phyloP scores from a whole-genome alignment of 2,113 vertebrate genomes.

The Etheostoma spectabile region DNA sequence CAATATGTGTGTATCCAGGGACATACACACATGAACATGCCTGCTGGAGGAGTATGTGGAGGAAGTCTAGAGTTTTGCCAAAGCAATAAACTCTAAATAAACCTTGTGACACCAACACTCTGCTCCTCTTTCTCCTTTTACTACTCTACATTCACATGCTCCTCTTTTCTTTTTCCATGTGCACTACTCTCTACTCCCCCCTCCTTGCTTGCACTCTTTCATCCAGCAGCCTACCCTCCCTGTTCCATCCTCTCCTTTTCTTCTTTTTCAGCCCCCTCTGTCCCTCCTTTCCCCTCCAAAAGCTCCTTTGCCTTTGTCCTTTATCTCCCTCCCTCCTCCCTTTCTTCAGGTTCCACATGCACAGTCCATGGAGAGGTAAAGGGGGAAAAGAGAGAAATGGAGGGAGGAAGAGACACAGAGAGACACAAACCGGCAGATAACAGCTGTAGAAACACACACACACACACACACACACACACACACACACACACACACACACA shows the following conservation, averaged over 20 bases:
- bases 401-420: constrained; percentile 5
- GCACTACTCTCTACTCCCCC: constrained; percentile 2
- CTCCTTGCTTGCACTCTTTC: neutral
- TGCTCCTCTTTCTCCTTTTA: constrained; percentile 46
- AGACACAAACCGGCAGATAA: constrained; percentile 30
- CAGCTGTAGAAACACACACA: neutral
- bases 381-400: neutral
- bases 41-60: constrained; percentile 29
- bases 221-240: neutral
- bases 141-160: constrained; percentile 42
- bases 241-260: constrained; percentile 1
- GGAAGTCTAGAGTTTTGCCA: constrained; percentile 61
- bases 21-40: constrained; percentile 7
- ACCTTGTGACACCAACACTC: constrained; percentile 56
- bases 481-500: constrained; percentile 6
- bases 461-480: constrained; percentile 14
- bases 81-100: constrained; percentile 73
- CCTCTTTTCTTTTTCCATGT: constrained; percentile 42
- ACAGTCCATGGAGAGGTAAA: constrained; percentile 33
- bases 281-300: neutral
- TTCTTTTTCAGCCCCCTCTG: neutral
- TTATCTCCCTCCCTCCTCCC: neutral
- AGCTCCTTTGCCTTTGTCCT: constrained; percentile 33
- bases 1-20: constrained; percentile 1
- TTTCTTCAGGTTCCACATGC: constrained; percentile 19